phyloP scores from a whole-genome alignment of 2,113 vertebrate genomes.

The Poecilia latipinna region DNA sequence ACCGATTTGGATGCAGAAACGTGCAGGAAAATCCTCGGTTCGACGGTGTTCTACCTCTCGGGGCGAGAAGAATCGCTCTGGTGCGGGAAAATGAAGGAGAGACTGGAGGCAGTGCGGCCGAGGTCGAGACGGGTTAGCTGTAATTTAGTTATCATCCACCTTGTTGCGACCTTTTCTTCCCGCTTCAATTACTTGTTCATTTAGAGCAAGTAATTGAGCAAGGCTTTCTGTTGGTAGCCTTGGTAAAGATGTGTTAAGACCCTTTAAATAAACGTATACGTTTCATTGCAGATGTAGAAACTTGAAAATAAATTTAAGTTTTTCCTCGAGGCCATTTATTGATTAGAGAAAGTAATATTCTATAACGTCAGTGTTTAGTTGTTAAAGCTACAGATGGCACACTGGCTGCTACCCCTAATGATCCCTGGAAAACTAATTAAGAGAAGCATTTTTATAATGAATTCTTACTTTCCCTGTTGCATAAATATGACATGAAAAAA shows the following conservation, averaged over 20 bases:
- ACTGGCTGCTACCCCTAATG: background rate
- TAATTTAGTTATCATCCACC: slow-evolving; percentile 57
- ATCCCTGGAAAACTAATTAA: background rate
- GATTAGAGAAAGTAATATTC: background rate
- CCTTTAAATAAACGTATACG: too few relatives aligned
- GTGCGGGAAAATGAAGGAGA: slow-evolving; percentile 26
- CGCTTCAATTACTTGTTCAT: background rate
- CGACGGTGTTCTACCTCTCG: slow-evolving; percentile 17
- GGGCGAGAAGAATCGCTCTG: slow-evolving; percentile 19
- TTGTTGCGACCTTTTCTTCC: slow-evolving; percentile 18
- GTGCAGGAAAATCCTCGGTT: slow-evolving; percentile 22
- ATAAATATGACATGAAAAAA: background rate
- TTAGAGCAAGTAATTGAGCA: background rate
- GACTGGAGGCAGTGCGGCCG: slow-evolving; percentile 17
- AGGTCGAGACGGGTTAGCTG: slow-evolving; percentile 56
- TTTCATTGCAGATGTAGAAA: background rate
- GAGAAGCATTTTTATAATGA: background rate
- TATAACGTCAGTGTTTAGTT: background rate
- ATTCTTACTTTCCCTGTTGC: background rate
- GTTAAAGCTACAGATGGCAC: background rate
- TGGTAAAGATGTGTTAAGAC: background rate
- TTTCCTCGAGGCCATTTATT: background rate
- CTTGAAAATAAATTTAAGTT: background rate
- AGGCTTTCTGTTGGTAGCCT: background rate
- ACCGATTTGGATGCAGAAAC: slow-evolving; percentile 17